Base-by-base conservation (phyloP, 2,113 vertebrate species). In the Gymnogyps californianus region DNA sequence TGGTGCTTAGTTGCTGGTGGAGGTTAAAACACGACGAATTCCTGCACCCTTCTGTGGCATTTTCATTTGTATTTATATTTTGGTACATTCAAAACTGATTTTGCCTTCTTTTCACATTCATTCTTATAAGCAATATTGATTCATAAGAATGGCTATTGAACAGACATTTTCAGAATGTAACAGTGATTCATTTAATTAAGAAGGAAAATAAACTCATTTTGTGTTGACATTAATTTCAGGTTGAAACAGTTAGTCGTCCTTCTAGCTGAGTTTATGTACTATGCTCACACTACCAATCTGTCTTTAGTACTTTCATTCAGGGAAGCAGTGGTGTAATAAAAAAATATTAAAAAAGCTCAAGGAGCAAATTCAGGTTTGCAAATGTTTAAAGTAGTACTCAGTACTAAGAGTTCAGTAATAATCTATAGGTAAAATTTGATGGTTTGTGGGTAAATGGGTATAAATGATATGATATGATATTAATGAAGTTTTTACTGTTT, bases 391-490 rank as follows among this genome's bases (percentile, higher is more conserved):
- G 7, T 10, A 57, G 7, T 46, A 54, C 47, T 79, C 15, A 38
- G 11, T 82, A 76, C 9, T 40, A 83, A 77, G 24, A 66, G 5
- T 72, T 65, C 22, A 83, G 9, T 44, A 83, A 40, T 36, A 72
- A 88, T 18, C 36, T 51, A 16, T 32, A 64, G 10, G 32, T 28
- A 81, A 66, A 75, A 47, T 22, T 6, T 55, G 13, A n/a, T 55
- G 11, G 1, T 49, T 78, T 89, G 22, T 74, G 22, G 12, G 34
- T 17, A 83, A 8, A 24, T n/a, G 4, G 47, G 10, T 70, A 42
- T 15, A 58, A 87, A 40, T 34, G 0, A 19, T n/a, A 21, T 34
- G 0, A 19, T n/a, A 21, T 0, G 2, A 15, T 8, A 88, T 80
- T 65, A 79, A 58, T 55, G 7, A 85, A 72, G 5, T 26, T 46